Evolutionary conservation across 2,113 vertebrate species (phyloP), one percentile per base, ranked within the genome.

Genomic region (Toxostoma redivivum): DNA sequence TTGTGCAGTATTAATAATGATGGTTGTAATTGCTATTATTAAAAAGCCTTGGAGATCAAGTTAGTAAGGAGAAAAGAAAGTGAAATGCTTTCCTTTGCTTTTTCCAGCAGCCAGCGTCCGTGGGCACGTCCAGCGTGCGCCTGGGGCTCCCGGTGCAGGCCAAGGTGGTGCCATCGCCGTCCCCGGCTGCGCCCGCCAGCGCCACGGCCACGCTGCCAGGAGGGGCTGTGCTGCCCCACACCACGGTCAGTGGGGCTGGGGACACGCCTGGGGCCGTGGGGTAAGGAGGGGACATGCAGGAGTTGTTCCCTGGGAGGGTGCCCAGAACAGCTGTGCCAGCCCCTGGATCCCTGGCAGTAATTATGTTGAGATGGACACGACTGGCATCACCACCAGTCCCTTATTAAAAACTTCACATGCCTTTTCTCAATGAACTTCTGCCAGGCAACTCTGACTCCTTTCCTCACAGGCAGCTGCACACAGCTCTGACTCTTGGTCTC

Each of bases 111-210:
- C 90, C 96, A 3, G 9, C 96, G 2, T 88, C 96, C 3, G 86
- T 96, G 74, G 94, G 64, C 31, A 28, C 94, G 7, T 79, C 96
- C 30, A 35, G 94, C 10, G 93, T 97, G 5, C 93, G 95, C 64
- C 72, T 97, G 18, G 95, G 96, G 12, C 94, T 97, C 16, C 96
- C 95, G 0, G 80, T 96, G 86, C 98, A 97, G 47, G 97, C 98
- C 96, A 98, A 98, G 97, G 97, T 98, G 96, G 98, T 96, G 51
- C 98, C 96, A 2, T 95, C 98, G 23, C 89, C 98, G 11, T 95
- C 98, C 24, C 89, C 98, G 11, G 95, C 96, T 5, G 92, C 97
- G 21, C 94, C 97, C 38, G 92, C 90, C 92, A 97, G 96, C 24
- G 82, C 82, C 31, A 7, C 76, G 1, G 96, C 96, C 23, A 87